Base-by-base conservation (phyloP, 2,113 vertebrate genomes). In the Gymnobelideus leadbeateri region DNA sequence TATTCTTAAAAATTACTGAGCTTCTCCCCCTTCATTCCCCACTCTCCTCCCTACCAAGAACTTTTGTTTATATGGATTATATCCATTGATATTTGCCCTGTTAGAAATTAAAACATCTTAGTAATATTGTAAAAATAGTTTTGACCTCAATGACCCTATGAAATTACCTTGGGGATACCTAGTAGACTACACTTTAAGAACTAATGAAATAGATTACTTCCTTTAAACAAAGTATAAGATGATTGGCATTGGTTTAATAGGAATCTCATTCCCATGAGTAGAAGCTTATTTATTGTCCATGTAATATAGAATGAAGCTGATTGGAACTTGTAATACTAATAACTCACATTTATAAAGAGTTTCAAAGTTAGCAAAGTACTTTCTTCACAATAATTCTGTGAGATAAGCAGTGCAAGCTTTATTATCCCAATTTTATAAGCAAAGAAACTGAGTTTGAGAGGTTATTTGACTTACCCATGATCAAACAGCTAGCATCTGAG, bases 311-410 rank as follows among this genome's bases (percentile, higher is more conserved):
- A 26, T 52, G 19, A 91, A 89, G 51, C 25, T 91, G 93, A 68
- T 94, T 90, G 84, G 92, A 92, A 61, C 96, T 90, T 92, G 8
- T 46, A 46, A 95, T 77, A 53, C 8, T 55, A 93, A 43, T 24
- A 37, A 54, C 57, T 21, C 37, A 77, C 19, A 77, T 43, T n/a
- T 77, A 43, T 77, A 21, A 43, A 77, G 16, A 21, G 6, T 43
- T 77, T 77, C 37, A n/a, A 77, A 6, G 6, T 77, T 68, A n/a
- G 12, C 61, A 68, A n/a, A 68, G 31, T 68, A 68, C 61, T 68
- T 77, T 77, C 68, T 6, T 77, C 37, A 77, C 37, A 77, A 49
- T 49, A 49, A 49, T 49, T 49, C 55, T 57, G 31, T 31, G 12
- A 68, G 31, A 10, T 14, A n/a, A 68, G 14, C n/a, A 68, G 31